These are phyloP conservation scores for Trichogramma evanescens DNA, from an alignment of 2,888 invertebrate species.

Conservation along the genomic window DNA sequence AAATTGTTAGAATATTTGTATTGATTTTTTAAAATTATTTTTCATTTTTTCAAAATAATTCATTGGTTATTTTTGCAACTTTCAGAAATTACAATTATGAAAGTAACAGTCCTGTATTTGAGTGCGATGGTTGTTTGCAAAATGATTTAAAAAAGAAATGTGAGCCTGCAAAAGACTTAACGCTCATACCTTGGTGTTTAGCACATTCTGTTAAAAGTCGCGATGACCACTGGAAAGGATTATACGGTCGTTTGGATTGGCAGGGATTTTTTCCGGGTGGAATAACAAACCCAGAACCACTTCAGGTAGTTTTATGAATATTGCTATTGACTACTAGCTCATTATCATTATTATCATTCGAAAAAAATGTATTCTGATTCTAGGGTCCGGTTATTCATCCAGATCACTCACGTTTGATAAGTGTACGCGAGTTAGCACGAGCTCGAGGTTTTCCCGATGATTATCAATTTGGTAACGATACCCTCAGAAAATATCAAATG, in stretches of 20 bases:
- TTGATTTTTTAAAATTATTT: neutral
- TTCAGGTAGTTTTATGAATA: slow-evolving; percentile 54
- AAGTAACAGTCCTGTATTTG: too few species aligned
- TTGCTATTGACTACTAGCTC: neutral
- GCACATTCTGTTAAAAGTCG: slow-evolving; percentile 73
- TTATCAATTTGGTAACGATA: slow-evolving; percentile 66
- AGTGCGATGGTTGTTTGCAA: too few species aligned
- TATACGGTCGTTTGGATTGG: slow-evolving; percentile 76
- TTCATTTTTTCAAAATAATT: neutral
- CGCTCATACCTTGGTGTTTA: slow-evolving; percentile 81
- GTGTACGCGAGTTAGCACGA: slow-evolving; percentile 79
- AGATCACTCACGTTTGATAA: slow-evolving; percentile 69
- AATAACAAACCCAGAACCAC: slow-evolving; percentile 79
- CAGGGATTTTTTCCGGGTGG: slow-evolving; percentile 79
- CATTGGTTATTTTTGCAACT: too few species aligned
- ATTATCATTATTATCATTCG: too few species aligned
- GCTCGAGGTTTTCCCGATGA: slow-evolving; percentile 81
- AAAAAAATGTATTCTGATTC: slow-evolving; percentile 1
- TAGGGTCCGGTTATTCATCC: slow-evolving; percentile 76
- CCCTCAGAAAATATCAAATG: slow-evolving; percentile 73
- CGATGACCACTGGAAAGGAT: slow-evolving; percentile 79
- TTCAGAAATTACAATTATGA: too few species aligned
- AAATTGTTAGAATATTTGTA: slow-evolving; percentile 49
- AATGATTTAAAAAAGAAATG: slow-evolving; percentile 47
- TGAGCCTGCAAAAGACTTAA: slow-evolving; percentile 69